phyloP scores from a whole-genome alignment of 2,888 invertebrate species.

The Apamea anceps region DNA sequence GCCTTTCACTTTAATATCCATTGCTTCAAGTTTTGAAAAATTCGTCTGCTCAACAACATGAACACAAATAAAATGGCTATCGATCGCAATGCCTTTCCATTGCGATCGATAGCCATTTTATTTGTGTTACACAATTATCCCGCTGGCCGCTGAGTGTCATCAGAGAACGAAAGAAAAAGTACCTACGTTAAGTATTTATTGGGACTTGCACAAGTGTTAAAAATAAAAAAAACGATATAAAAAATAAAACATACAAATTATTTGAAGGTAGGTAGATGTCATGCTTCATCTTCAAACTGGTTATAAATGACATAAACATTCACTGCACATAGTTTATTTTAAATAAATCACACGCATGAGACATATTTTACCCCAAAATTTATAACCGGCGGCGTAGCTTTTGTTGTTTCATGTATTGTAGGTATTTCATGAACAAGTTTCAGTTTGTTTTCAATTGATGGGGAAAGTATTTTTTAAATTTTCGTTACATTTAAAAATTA shows the following conservation, averaged over 20 bases:
- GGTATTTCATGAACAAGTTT: background rate
- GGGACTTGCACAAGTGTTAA: background rate
- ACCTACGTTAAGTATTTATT: background rate
- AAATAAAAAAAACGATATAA: background rate
- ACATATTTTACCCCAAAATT: background rate
- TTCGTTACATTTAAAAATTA: background rate
- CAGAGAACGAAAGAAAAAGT: background rate
- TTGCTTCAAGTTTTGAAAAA: background rate
- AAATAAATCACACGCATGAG: background rate
- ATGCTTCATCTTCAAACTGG: background rate
- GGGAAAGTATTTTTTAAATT: too few species aligned
- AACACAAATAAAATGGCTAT: too few species aligned
- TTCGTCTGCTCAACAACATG: background rate
- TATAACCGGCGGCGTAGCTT: background rate
- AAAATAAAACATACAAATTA: background rate
- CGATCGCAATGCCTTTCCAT: background rate
- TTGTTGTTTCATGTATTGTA: background rate
- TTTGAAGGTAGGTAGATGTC: background rate
- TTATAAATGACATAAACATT: background rate
- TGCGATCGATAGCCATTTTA: background rate
- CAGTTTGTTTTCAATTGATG: too few species aligned
- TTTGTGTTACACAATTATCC: background rate
- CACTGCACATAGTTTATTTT: background rate
- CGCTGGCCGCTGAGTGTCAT: background rate
- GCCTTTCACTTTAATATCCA: background rate